Base-by-base conservation (phyloP, 1,140 invertebrate genomes). In the Wiebesia pumilae region DNA sequence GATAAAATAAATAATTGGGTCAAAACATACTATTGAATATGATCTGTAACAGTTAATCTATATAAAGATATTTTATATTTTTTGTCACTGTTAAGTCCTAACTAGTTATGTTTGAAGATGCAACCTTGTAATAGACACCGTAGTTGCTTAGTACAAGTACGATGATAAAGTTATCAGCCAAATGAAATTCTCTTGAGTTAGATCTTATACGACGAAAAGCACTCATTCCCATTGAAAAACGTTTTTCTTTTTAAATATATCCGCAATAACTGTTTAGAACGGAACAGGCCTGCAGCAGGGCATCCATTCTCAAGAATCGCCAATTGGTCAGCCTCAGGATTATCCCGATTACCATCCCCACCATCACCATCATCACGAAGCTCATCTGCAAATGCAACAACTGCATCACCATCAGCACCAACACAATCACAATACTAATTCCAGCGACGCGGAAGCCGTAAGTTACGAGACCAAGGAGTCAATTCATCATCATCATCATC, bases 281-380 rank as follows among this genome's bases (percentile, higher is more conserved):
- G 85, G 81, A 33, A 16, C 88, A 4, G 73, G 77, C 19, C 78
- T 90, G 62, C 89, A 89, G 51, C 89, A 89, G 47, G 21, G 77
- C 33, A 86, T 89, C 19, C 89, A 90, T 51, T 83, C 85, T 12
- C 71, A 86, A n/a, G 77, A 88, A 4, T 54, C 87, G 4, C 38
- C 87, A 7, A 85, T 84, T 1, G 71, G 82, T 43, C 84, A 88
- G 10, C 67, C 83, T 9, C 87, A 84, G 30, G 87, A 87, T 12
- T 87, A 87, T 0, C 87, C 90, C 0, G 90, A 91, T 16, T 90
- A 89, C 30, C 91, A 91, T 54, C 85, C 75, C 24, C 62, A 62
- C 71, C 62, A 51, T 62, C 88, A 65, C 19, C 84, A 88, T 30
- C 47, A 80, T 7, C 87, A 89, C 4, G 58, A 89, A 21, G 81